Evolutionary conservation across 1,140 invertebrate species (phyloP), one percentile per base, ranked within the genome.

Genomic region (Achroia grisella): DNA sequence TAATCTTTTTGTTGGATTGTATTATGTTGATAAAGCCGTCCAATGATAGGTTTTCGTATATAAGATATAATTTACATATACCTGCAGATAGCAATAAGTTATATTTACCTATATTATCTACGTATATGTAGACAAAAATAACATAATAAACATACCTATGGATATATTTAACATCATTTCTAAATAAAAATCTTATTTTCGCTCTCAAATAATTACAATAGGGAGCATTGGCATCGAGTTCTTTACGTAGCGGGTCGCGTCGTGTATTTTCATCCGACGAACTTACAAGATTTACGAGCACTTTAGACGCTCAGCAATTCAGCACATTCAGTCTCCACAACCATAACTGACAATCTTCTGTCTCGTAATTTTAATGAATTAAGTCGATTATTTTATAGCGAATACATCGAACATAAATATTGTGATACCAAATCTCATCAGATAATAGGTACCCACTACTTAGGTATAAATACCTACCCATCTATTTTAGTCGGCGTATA

Each of bases 241-340:
- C 50, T 46, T 47, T 50, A 32, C 43, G 40, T 32, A 35, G 42
- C 39, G 34, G 44, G 44, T 60, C 57, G 51, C 53, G 64, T 67
- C 62, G 60, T 56, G 67, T 78, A 72, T 76, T 80, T 82, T 73
- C 71, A 75, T 74, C 67, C 62, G 54, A 56, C 66, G 69, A 67
- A 68, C 57, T 73, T 52, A 46, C 52, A 59, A 71, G 74, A 83
- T 83, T 83, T 80, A 83, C 70, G 76, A 80, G 59, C 73, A 65
- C 60, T 72, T 68, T 71, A 62, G 67, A 49, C 73, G 65, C 61
- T 76, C 75, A 72, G 59, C 71, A 66, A 83, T 80, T 78, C 79
- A 76, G 72, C 72, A 80, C 73, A 73, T 78, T 68, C 70, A 66
- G 53, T 60, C 65, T 71, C 69, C 55, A 49, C 62, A 65, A 67